Evolutionary conservation across 2,797 vertebrate genomes (phyloP).

Genomic region (Sebastes cheni): DNA sequence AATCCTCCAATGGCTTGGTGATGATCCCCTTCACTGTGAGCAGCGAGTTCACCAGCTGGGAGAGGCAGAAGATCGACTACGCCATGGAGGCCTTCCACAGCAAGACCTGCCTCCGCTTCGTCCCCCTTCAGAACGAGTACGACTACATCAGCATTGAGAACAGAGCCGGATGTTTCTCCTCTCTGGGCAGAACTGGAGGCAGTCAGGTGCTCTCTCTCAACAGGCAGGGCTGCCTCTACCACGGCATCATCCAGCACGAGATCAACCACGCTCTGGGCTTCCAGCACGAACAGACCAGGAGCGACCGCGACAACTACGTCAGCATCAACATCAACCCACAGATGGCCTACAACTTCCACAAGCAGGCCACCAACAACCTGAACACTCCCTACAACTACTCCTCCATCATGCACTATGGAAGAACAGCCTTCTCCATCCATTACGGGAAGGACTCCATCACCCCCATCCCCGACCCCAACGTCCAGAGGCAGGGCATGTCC

Average conservation of each 20-base stretch:
- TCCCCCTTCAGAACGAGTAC: slow-evolving; percentile 13
- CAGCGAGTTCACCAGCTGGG: neutral
- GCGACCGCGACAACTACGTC: slow-evolving; percentile 65
- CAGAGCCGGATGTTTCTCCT: slow-evolving; percentile 67
- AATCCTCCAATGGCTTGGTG: slow-evolving; percentile 23
- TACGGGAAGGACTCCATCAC: neutral
- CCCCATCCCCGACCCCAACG: no score
- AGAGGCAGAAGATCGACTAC: slow-evolving; percentile 14
- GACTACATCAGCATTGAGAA: slow-evolving; percentile 45
- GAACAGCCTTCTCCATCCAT: slow-evolving; percentile 47
- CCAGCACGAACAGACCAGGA: slow-evolving; percentile 78
- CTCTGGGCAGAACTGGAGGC: slow-evolving; percentile 74
- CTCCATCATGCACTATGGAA: slow-evolving; percentile 82
- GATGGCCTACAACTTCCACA: slow-evolving; percentile 70
- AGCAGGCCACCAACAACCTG: slow-evolving; percentile 74
- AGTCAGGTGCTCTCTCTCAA: slow-evolving; percentile 78
- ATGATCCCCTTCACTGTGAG: neutral
- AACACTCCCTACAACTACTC: slow-evolving; percentile 40
- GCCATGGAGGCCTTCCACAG: slow-evolving; percentile 24
- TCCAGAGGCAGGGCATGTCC: slow-evolving; percentile 35
- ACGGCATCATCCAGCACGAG: slow-evolving; percentile 77
- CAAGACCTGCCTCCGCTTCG: slow-evolving; percentile 52
- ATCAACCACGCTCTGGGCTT: slow-evolving; percentile 77
- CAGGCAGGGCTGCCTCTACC: slow-evolving; percentile 69
- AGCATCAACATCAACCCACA: slow-evolving; percentile 66